Conservation (phyloP, 1,140 invertebrate species). For the Grapholita molesta region DNA sequence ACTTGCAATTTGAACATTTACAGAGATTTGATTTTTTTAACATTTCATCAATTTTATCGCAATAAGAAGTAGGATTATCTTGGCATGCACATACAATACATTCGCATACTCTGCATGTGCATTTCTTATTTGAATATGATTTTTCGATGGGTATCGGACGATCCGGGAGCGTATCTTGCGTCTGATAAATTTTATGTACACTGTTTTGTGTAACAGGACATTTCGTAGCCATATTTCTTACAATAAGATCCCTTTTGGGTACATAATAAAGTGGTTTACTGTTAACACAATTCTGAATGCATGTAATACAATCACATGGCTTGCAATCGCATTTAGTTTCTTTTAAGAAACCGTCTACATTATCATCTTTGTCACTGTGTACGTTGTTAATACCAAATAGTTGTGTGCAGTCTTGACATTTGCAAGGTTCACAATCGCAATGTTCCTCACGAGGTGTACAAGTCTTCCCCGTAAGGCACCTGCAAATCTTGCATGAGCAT, state of each 20-base stretch:
- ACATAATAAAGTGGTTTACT: neutral
- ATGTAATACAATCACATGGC: conserved; percentile 41
- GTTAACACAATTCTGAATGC: conserved; percentile 17
- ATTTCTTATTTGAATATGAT: neutral
- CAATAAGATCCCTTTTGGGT: neutral
- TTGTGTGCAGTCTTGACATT: conserved; percentile 41
- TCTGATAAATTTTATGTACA: neutral
- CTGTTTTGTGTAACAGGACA: neutral
- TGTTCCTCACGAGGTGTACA: conserved; percentile 18
- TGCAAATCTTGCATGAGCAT: conserved; percentile 62
- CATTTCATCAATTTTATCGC: neutral
- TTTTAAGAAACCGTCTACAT: neutral
- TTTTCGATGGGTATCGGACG: neutral
- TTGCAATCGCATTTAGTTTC: conserved; percentile 33
- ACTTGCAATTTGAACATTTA: conserved; percentile 40
- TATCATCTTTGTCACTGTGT: too few species aligned
- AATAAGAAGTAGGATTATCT: conserved; percentile 19
- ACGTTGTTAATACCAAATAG: neutral
- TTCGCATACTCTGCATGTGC: conserved; percentile 33
- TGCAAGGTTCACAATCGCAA: conserved; percentile 48
- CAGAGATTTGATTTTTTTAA: conserved; percentile 13
- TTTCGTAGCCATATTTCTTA: neutral
- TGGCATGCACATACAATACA: conserved; percentile 36
- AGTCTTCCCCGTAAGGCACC: conserved; percentile 44
- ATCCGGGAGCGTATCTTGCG: neutral